A percentile compares a stretch with the other conserved stretches of the same genome.
phyloP scores from a whole-genome alignment of 2,888 invertebrate genomes.

The Cantharis flavilabris region DNA sequence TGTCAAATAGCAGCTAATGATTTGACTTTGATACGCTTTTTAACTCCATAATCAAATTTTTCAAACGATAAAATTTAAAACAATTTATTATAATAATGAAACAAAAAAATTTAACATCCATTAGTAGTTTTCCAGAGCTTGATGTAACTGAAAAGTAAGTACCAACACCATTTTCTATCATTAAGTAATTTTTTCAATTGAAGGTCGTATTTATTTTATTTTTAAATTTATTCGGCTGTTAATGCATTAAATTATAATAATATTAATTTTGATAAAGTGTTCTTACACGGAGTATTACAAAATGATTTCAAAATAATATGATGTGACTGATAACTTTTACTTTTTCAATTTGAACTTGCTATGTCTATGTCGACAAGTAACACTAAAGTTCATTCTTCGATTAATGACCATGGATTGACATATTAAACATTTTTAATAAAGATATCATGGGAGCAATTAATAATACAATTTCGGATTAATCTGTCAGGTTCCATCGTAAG shows the following conservation, averaged over 20 bases:
- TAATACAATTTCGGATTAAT: not conserved
- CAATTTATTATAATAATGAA: not conserved
- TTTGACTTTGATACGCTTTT: not conserved
- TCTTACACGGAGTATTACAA: not conserved
- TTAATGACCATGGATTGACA: not conserved
- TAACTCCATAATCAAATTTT: not conserved
- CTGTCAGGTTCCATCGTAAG: not conserved
- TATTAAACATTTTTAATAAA: not conserved
- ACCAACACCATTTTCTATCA: not conserved
- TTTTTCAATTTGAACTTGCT: not conserved
- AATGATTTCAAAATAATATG: not conserved
- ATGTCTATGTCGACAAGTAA: not conserved
- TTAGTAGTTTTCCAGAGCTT: not conserved
- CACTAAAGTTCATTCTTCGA: not conserved
- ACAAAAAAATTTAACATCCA: not conserved
- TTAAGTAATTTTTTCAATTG: not conserved
- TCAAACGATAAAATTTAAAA: not conserved
- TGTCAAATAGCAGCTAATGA: not conserved
- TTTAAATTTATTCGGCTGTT: not conserved
- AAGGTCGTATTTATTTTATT: not conserved
- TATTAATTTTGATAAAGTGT: not conserved
- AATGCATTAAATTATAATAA: not conserved
- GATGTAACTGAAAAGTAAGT: not conserved
- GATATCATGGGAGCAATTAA: not conserved
- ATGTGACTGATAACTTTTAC: not conserved